A percentile compares a stretch with the other conserved stretches of the same genome.
Evolutionary conservation across 2,888 invertebrate genomes (phyloP).

Genomic region (Eupithecia subumbrata): DNA sequence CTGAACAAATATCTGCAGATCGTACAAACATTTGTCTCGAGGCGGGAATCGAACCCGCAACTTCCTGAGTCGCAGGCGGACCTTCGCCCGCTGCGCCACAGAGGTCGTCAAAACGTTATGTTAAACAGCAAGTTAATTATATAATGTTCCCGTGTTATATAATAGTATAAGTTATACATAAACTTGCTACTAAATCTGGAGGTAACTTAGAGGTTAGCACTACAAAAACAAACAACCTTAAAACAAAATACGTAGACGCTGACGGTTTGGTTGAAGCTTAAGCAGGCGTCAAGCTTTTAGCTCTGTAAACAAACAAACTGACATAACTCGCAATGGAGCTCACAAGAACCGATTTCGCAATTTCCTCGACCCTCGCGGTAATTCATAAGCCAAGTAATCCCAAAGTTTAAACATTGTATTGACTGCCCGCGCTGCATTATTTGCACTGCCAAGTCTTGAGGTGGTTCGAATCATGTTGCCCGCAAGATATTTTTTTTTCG

Average conservation of each 20-base stretch:
- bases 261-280: not conserved
- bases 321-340: not conserved
- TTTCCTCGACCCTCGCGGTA: slow-evolving; percentile 38
- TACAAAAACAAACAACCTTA: not conserved
- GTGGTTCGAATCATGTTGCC: not conserved
- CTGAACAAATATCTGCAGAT: too few relatives aligned
- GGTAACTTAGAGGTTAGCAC: too few relatives aligned
- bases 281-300: not conserved
- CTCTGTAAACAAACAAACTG: not conserved
- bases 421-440: slow-evolving; percentile 69
- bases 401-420: slow-evolving; percentile 75
- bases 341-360: not conserved
- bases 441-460: slow-evolving; percentile 53
- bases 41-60: too few relatives aligned
- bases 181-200: too few relatives aligned
- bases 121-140: too few relatives aligned
- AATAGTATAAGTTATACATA: too few relatives aligned
- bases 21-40: too few relatives aligned
- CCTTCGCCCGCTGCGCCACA: too few relatives aligned
- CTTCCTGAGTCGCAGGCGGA: too few relatives aligned
- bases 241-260: not conserved
- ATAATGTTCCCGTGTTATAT: too few relatives aligned
- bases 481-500: not conserved
- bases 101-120: too few relatives aligned
- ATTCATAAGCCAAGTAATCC: slow-evolving; percentile 63